phyloP scores from a whole-genome alignment of 2,888 invertebrate genomes.

The Luperina testacea region DNA sequence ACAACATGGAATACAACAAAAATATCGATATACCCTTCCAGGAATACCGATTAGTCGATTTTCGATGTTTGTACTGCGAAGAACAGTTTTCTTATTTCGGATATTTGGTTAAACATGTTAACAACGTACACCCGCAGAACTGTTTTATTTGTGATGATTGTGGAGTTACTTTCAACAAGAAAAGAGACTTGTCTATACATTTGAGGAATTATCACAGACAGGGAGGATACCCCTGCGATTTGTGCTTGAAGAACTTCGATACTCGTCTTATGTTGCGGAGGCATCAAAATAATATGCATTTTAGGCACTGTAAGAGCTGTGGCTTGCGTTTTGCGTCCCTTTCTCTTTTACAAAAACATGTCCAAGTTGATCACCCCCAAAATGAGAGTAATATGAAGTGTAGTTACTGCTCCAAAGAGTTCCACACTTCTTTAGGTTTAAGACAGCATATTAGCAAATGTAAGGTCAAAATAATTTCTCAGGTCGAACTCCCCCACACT shows the following conservation, averaged over 20 bases:
- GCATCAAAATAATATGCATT: slow-evolving; percentile 79
- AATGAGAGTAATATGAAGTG: slow-evolving; percentile 75
- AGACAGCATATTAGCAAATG: slow-evolving; percentile 80
- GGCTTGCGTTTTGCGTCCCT: slow-evolving; percentile 74
- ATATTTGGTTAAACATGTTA: slow-evolving; percentile 80
- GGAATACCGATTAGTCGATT: slow-evolving; percentile 79
- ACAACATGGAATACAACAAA: slow-evolving; percentile 80
- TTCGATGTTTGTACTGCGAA: slow-evolving; percentile 78
- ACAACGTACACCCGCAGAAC: slow-evolving; percentile 77
- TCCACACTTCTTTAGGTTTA: slow-evolving; percentile 77
- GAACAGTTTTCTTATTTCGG: slow-evolving; percentile 79
- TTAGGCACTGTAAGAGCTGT: slow-evolving; percentile 79
- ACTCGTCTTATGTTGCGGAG: slow-evolving; percentile 68
- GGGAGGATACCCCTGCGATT: slow-evolving; percentile 79
- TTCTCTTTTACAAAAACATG: slow-evolving; percentile 77
- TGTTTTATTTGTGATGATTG: slow-evolving; percentile 82
- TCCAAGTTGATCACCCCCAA: slow-evolving; percentile 76
- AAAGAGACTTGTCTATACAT: slow-evolving; percentile 78
- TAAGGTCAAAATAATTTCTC: slow-evolving; percentile 71
- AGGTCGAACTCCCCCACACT: slow-evolving; percentile 60
- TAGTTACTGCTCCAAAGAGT: slow-evolving; percentile 78
- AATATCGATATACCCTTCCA: slow-evolving; percentile 77
- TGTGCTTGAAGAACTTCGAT: slow-evolving; percentile 76
- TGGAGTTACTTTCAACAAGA: slow-evolving; percentile 78
- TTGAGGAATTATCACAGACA: slow-evolving; percentile 75